Conservation (phyloP, 53 echinoderm and acorn worm species). For the Luidia sarsii region DNA sequence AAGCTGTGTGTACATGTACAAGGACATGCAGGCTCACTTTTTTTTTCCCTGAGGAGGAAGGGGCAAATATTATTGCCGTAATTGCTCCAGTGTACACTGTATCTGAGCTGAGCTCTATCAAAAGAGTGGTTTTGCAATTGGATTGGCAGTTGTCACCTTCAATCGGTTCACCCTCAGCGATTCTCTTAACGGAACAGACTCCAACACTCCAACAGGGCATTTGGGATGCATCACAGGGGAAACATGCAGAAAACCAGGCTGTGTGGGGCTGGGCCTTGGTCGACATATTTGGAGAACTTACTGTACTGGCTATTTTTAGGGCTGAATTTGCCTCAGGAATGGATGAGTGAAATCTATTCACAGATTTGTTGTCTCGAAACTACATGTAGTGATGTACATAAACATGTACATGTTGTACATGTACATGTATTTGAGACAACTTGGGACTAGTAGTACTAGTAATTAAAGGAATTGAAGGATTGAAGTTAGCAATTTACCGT, state of each 20-base stretch:
- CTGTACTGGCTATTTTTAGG: constrained; percentile 14
- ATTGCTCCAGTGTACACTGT: constrained; percentile 18
- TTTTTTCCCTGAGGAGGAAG: too few relatives aligned
- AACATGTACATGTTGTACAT: too few relatives aligned
- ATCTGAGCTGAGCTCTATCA: constrained; percentile 15
- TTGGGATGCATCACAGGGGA: constrained; percentile 4
- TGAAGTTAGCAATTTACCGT: too few relatives aligned
- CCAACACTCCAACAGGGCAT: background rate
- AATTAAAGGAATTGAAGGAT: too few relatives aligned
- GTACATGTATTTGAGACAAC: background rate
- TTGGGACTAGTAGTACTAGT: too few relatives aligned
- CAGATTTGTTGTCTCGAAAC: background rate
- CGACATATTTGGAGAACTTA: constrained; percentile 1
- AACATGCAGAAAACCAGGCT: background rate
- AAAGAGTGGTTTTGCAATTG: constrained; percentile 31
- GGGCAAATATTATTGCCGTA: too few relatives aligned
- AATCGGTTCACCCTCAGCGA: constrained; percentile 13
- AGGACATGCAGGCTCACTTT: too few relatives aligned
- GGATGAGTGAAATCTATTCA: too few relatives aligned
- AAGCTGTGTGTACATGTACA: background rate
- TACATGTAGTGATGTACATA: background rate
- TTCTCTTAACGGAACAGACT: constrained; percentile 35
- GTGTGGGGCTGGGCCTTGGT: background rate
- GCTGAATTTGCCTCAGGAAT: too few relatives aligned
- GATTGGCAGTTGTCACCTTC: constrained; percentile 41